Percentiles rank a stretch among this genome's conserved stretches.
phyloP scores from a whole-genome alignment of 2,113 vertebrate genomes.

The Hyla sarda region DNA sequence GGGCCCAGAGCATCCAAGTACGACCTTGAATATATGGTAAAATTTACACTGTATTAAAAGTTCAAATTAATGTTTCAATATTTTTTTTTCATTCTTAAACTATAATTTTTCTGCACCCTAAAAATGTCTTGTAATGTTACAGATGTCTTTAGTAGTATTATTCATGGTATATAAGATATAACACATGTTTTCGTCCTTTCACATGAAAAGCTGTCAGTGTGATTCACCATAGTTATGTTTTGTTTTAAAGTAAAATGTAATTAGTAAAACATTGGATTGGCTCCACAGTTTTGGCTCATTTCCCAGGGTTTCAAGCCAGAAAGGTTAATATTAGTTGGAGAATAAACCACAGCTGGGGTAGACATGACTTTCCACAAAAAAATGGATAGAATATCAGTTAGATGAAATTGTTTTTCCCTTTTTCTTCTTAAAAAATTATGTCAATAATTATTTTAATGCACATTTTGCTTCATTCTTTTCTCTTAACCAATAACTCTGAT shows the following conservation, averaged over 20 bases:
- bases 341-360: conserved; percentile 16
- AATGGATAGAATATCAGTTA: conserved; percentile 12
- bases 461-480: neutral
- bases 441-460: neutral
- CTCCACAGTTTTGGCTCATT: conserved; percentile 30
- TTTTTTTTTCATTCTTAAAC: neutral
- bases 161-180: neutral
- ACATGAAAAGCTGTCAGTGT: conserved; percentile 15
- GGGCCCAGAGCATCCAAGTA: no score
- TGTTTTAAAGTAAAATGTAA: conserved; percentile 47
- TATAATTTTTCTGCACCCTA: neutral
- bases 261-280: conserved; percentile 48
- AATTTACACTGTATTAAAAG: no score
- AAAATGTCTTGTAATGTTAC: neutral
- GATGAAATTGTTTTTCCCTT: neutral
- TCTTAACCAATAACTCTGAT: neutral
- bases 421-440: neutral
- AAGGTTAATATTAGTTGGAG: conserved; percentile 23
- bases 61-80: no score
- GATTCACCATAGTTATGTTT: conserved; percentile 22
- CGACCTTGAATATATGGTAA: no score
- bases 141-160: neutral
- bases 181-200: conserved; percentile 15
- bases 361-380: conserved; percentile 21
- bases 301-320: conserved; percentile 19